Evolutionary conservation across 2,888 invertebrate species (phyloP), one percentile per base, ranked within the genome.

Genomic region (Fragum sueziense): DNA sequence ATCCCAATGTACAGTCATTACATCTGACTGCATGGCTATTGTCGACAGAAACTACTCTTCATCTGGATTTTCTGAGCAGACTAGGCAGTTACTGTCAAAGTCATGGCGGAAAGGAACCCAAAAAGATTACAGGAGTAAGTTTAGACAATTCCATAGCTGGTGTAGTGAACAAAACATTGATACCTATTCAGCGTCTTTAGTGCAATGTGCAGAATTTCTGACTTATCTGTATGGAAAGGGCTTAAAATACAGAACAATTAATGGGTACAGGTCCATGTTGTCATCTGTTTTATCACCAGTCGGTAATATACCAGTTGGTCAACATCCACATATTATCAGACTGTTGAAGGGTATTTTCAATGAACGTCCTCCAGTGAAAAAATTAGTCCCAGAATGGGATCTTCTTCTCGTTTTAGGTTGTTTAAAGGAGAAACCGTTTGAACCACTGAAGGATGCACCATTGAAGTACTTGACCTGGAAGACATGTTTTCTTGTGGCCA

Each of bases 181-280:
- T 79, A 65, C 77, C 25, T 51, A 52, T 80, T n/a, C 54, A 29
- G 74, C 76, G 31, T 37, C 76, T 79, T 57, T 83, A 51, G 51
- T 14, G 20, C 57, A 82, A 14, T 47, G 79, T 41, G 70, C 61
- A 72, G 67, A 74, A 20, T n/a, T n/a, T 74, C 77, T 74, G 37
- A 33, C n/a, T 33, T 22, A 70, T 59, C 54, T 22, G 57, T 17
- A 51, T 51, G 2, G 70, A 51, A 51, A 33, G n/a, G n/a, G n/a
- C n/a, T n/a, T n/a, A n/a, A n/a, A n/a, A n/a, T n/a, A n/a, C n/a
- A n/a, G n/a, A n/a, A n/a, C n/a, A n/a, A n/a, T n/a, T n/a, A n/a
- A 41, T 62, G 75, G 75, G 2, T 75, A 75, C 61, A 75, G 75
- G 52, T 75, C 61, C 11, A 75, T 75, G 75, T 20, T 70, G 31